phyloP scores from a whole-genome alignment of 2,113 vertebrate species.

The Corythornis madagascariensis region DNA sequence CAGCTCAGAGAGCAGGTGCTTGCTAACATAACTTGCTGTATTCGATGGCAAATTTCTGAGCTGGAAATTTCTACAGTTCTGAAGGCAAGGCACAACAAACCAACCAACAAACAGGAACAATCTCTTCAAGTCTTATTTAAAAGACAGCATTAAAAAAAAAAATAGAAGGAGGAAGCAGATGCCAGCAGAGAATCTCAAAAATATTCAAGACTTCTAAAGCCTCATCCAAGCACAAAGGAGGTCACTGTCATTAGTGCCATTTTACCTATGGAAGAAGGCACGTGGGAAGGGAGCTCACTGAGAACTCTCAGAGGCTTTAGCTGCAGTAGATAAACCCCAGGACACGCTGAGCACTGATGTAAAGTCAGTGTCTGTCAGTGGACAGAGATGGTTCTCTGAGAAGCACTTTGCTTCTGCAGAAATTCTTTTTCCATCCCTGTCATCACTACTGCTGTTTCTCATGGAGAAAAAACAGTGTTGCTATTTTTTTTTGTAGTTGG shows the following conservation, averaged over 20 bases:
- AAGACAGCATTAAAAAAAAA: background rate
- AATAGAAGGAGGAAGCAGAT: background rate
- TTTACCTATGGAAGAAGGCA: conserved; percentile 24
- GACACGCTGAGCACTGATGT: background rate
- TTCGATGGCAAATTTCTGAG: background rate
- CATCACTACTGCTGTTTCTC: background rate
- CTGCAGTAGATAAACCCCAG: background rate
- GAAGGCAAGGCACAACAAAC: background rate
- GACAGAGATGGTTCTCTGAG: background rate
- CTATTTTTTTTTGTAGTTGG: background rate
- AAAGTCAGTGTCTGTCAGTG: background rate
- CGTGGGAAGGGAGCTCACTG: background rate
- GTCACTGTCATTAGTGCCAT: background rate
- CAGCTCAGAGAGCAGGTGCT: background rate
- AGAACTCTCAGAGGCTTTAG: background rate
- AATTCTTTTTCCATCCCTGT: background rate
- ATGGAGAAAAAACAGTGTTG: background rate
- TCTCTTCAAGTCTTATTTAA: background rate
- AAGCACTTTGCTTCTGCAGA: background rate
- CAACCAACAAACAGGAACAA: background rate
- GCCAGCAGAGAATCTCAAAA: background rate
- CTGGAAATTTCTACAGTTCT: background rate
- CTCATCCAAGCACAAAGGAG: conserved; percentile 31
- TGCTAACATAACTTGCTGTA: background rate
- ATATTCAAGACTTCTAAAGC: background rate